A percentile compares a stretch with the other conserved stretches of the same genome.
Conservation (phyloP, 1,140 invertebrate genomes). For the Helicorthomorpha holstii region DNA sequence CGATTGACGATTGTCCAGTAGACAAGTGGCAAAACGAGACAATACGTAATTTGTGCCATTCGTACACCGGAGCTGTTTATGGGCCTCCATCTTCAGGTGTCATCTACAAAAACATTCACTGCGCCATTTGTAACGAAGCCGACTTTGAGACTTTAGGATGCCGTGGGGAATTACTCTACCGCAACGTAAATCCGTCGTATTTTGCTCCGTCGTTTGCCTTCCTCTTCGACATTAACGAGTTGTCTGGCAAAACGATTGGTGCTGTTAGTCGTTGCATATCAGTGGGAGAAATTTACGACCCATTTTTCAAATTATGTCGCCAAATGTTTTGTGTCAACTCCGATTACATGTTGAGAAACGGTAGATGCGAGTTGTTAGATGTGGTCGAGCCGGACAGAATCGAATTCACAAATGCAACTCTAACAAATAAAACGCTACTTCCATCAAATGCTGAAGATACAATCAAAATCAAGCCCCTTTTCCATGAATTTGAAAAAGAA, state of each 20-base stretch:
- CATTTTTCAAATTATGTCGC: conserved; percentile 32
- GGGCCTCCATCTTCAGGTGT: too few relatives aligned
- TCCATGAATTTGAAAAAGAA: background rate
- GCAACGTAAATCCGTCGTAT: too few relatives aligned
- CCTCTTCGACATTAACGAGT: conserved; percentile 29
- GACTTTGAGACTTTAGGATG: background rate
- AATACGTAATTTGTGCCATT: too few relatives aligned
- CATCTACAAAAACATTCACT: background rate
- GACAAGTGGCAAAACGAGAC: too few relatives aligned
- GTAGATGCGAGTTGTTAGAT: background rate
- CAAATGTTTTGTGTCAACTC: conserved; percentile 21
- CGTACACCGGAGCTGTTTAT: too few relatives aligned
- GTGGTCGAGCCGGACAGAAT: background rate
- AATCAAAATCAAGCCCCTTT: background rate
- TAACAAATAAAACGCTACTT: background rate
- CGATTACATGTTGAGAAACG: background rate
- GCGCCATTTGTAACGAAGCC: background rate
- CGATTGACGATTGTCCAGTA: conserved; percentile 18
- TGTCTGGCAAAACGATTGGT: conserved; percentile 22
- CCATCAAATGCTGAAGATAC: too few relatives aligned
- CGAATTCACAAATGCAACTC: background rate
- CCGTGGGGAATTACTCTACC: too few relatives aligned
- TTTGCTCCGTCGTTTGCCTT: conserved; percentile 34
- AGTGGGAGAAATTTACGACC: conserved; percentile 29
- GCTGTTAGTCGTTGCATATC: conserved; percentile 17